Base-by-base conservation (phyloP, 2,888 invertebrate species). In the Dryomyza anilis region DNA sequence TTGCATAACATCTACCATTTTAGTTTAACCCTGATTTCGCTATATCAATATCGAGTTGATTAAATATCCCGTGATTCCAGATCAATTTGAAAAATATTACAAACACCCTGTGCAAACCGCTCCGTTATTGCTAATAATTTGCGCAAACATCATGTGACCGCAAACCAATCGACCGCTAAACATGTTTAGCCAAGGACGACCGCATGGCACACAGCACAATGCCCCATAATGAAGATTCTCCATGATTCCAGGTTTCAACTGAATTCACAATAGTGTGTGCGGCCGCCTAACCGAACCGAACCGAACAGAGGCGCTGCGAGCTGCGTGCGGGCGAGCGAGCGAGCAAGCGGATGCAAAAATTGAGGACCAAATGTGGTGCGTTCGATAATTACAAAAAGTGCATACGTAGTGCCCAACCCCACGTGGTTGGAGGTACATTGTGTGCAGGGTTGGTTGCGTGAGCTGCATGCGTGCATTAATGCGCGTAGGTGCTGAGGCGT, bases 171-270 rank as follows among this genome's bases (percentile, higher is more conserved):
- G 45, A 55, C 55, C 61, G 61, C 60, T 36, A 63, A 65, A 53
- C 65, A 55, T 66, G 63, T 67, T 67, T 67, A 63, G 69, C 63
- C 64, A 66, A 69, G 68, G 63, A 69, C 71, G 70, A 72, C 68
- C 71, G 71, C 71, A 71, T 71, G 64, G 64, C 76, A 74, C 75
- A 70, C 70, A 71, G 68, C 60, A 70, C 74, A 78, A 78, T 72
- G 72, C 75, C 72, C 76, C 76, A 78, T 76, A 78, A 78, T 78
- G 78, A 78, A 72, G 73, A 71, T 76, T 72, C 70, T 70, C 71
- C 70, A 66, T 63, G 48, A 65, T 67, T 67, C 60, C 65, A 68
- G 57, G 65, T 46, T n/a, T 60, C 67, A 67, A 70, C 74, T 70
- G 74, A 73, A 66, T 75, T 74, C 73, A 77, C 77, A 77, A 76